phyloP scores from a whole-genome alignment of 64 coral and sea anemone species.

The Montipora efflorescens region DNA sequence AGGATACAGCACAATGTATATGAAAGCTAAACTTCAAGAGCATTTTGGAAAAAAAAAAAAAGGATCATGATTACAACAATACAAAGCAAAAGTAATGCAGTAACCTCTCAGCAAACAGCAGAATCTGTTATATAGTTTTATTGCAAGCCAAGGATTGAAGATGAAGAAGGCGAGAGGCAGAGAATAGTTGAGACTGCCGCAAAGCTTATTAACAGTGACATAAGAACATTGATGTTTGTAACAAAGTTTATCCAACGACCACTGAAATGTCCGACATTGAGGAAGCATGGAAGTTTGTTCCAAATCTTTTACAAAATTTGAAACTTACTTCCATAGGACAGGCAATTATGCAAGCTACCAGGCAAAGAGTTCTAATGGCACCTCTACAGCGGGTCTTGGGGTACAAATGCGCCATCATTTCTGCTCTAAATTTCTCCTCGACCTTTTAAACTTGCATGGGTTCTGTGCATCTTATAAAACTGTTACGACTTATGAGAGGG shows the following conservation, averaged over 20 bases:
- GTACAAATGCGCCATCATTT: conserved; percentile 71
- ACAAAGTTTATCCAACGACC: conserved; percentile 26
- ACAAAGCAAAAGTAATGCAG: no score
- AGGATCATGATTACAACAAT: no score
- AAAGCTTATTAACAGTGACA: neutral
- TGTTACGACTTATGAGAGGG: conserved; percentile 10
- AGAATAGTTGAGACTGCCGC: no score
- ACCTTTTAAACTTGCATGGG: conserved; percentile 39
- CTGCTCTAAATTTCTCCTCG: conserved; percentile 51
- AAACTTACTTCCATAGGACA: conserved; percentile 65
- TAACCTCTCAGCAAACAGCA: no score
- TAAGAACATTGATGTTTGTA: conserved; percentile 18
- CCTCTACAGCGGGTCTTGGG: conserved; percentile 34
- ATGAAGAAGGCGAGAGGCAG: no score
- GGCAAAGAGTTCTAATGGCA: conserved; percentile 35
- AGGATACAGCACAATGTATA: conserved; percentile 24
- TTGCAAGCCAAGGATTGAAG: no score
- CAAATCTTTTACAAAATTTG: conserved; percentile 7
- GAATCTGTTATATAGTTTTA: no score
- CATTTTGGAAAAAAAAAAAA: no score
- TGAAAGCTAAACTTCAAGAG: conserved; percentile 60
- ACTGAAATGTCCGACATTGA: conserved; percentile 2
- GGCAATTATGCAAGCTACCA: conserved; percentile 49
- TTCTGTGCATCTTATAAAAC: conserved; percentile 50
- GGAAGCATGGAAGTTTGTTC: conserved; percentile 30